phyloP scores from a whole-genome alignment of 2,797 vertebrate genomes.

The Peromyscus melanophrys region DNA sequence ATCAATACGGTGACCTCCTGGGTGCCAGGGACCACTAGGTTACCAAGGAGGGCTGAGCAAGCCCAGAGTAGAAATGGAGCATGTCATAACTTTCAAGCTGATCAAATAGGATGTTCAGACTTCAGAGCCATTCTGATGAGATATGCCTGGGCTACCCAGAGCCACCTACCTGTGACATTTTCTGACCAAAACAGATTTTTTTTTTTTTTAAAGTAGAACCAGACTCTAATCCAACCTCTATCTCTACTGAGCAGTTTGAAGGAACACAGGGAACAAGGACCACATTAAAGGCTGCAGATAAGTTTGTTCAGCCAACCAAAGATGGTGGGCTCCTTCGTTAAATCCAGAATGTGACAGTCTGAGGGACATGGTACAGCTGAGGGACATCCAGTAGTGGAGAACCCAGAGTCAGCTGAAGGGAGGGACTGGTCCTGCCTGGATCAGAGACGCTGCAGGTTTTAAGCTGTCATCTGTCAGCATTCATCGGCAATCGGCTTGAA shows the following conservation, averaged over 20 bases:
- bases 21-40: background rate
- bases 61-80: background rate
- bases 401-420: background rate
- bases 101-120: background rate
- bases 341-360: background rate
- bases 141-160: too few relatives aligned
- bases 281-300: background rate
- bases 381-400: background rate
- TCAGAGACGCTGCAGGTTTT: background rate
- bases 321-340: background rate
- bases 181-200: background rate
- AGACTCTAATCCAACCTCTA: background rate
- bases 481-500: background rate
- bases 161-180: background rate
- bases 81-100: background rate
- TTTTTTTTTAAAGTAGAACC: too few relatives aligned
- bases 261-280: background rate
- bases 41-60: background rate
- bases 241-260: background rate
- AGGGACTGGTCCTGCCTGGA: background rate
- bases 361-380: background rate
- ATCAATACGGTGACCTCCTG: background rate
- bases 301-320: background rate
- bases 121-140: background rate
- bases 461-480: background rate